Evolutionary conservation across 2,797 vertebrate genomes (phyloP), one percentile per base, ranked within the genome.

Genomic region (Poliocrania exsul): DNA sequence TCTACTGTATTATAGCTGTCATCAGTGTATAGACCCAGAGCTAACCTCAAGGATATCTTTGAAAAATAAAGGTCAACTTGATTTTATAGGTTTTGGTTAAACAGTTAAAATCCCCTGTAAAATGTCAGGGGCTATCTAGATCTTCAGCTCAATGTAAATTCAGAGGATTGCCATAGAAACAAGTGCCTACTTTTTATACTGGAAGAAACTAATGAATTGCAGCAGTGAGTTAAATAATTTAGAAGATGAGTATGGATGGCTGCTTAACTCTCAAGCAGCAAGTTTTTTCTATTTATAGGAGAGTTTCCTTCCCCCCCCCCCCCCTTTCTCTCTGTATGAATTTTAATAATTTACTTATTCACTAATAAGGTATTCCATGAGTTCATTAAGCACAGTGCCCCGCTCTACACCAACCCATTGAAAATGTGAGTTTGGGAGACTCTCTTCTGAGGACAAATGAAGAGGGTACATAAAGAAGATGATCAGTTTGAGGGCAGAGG

Each of bases 171-270:
- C 38, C 60, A 77, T 83, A 80, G 91, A 95, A 91, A 81, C 37
- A 47, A 88, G 51, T 69, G 29, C 4, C 14, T 50, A 77, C 85
- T 74, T 78, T 88, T 57, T 44, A 54, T 57, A 72, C 38, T 85
- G 26, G 35, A 91, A 86, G 60, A 88, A 88, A 73, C 31, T 21
- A 66, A 69, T 87, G 81, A 82, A 93, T 86, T 82, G 78, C 37
- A 87, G 29, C 58, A 67, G 67, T 8, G 33, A 54, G 26, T 44
- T 96, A 79, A 96, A 96, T 94, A 94, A 94, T 92, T 92, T 70
- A 96, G 62, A 79, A 83, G 66, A 81, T 70, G 51, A 79, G 19
- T 82, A 49, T 66, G 60, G 73, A 54, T 92, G 80, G 64, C 62
- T 93, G 56, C 70, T 79, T 86, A 81, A 81, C 44, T 86, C 62